Percentiles rank a stretch among this genome's conserved stretches.
Conservation (phyloP, 2,888 invertebrate genomes). For the Argyresthia albistria region DNA sequence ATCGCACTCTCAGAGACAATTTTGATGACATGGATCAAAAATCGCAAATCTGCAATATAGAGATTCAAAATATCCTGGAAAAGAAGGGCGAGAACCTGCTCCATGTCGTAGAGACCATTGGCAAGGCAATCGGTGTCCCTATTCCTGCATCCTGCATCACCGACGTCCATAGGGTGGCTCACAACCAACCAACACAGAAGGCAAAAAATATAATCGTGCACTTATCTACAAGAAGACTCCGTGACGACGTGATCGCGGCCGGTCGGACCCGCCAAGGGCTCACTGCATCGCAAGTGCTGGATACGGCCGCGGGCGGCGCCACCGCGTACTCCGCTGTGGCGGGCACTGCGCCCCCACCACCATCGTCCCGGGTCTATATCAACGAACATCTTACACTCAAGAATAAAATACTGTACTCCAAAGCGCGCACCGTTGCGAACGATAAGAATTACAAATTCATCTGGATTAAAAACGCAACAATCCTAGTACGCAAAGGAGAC, state of each 20-base stretch:
- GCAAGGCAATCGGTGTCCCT: not conserved
- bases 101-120: not conserved
- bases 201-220: constrained; percentile 8
- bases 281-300: not conserved
- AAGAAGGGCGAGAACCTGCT: not conserved
- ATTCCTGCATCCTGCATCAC: not conserved
- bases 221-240: constrained; percentile 5
- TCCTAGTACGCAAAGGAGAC: not conserved
- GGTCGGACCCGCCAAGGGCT: constrained; percentile 5
- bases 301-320: not conserved
- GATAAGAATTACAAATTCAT: constrained; percentile 3
- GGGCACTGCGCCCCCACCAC: not conserved
- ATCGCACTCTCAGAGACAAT: too few species aligned
- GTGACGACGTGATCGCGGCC: constrained; percentile 7
- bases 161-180: constrained; percentile 2
- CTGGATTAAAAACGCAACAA: constrained; percentile 4
- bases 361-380: not conserved
- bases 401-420: constrained; percentile 3
- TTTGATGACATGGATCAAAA: constrained; percentile 7
- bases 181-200: not conserved
- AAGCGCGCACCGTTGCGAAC: not conserved
- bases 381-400: constrained; percentile 8
- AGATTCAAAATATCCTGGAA: constrained; percentile 8
- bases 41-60: constrained; percentile 6
- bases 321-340: not conserved